phyloP scores from a whole-genome alignment of 2,797 vertebrate species.

The Monodelphis domestica region DNA sequence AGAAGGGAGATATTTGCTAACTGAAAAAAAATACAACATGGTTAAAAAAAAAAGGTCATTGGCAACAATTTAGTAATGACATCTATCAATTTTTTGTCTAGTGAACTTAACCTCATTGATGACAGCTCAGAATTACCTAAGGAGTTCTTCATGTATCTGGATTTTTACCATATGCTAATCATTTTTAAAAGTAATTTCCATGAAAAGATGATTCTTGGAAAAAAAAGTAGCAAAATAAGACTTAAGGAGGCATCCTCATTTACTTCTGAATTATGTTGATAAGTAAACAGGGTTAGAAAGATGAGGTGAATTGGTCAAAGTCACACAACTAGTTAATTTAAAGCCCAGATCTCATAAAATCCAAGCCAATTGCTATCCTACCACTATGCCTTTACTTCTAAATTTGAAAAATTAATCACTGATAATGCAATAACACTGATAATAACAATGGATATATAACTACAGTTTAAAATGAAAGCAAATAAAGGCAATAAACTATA shows the following conservation, averaged over 20 bases:
- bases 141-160: neutral
- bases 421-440: neutral
- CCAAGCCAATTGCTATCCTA: neutral
- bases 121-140: neutral
- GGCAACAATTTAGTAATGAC: neutral
- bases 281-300: neutral
- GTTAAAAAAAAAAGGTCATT: neutral
- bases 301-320: neutral
- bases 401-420: neutral
- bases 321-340: neutral
- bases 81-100: neutral
- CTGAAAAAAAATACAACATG: neutral
- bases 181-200: neutral
- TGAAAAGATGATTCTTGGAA: neutral
- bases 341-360: neutral
- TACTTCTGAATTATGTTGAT: neutral
- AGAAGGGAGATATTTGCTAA: neutral
- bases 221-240: neutral
- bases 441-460: neutral
- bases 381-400: neutral
- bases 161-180: neutral
- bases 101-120: neutral
- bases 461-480: neutral
- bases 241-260: neutral
- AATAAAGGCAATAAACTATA: neutral